phyloP scores from a whole-genome alignment of 2,797 vertebrate genomes.

The Emys orbicularis region DNA sequence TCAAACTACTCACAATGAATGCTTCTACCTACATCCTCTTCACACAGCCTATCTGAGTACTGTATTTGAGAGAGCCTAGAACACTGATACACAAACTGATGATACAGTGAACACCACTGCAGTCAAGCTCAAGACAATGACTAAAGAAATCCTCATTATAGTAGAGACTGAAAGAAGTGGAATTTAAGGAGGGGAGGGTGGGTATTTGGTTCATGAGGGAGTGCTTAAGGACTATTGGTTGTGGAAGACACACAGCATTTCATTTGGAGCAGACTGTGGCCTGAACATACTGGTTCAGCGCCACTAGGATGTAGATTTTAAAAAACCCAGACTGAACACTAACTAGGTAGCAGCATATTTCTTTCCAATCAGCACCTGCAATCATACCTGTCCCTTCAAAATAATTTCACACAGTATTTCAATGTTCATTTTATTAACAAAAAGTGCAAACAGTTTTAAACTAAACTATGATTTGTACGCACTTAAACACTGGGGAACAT shows the following conservation, averaged over 20 bases:
- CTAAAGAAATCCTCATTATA: not conserved
- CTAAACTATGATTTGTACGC: slow-evolving; percentile 69
- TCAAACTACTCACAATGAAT: not conserved
- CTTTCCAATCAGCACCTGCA: fast-evolving
- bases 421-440: slow-evolving; percentile 86
- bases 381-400: not conserved
- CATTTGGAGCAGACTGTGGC: not conserved
- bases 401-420: not conserved
- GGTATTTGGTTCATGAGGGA: not conserved
- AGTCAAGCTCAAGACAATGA: not conserved
- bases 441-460: slow-evolving; percentile 80
- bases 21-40: too few relatives aligned
- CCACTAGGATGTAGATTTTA: fast-evolving
- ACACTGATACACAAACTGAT: too few relatives aligned
- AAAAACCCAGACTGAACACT: not conserved
- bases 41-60: too few relatives aligned
- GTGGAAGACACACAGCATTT: not conserved
- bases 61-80: too few relatives aligned
- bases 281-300: not conserved
- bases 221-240: not conserved
- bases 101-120: too few relatives aligned
- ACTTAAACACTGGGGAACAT: slow-evolving; percentile 14
- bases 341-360: fast-evolving
- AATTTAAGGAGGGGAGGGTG: not conserved
- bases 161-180: not conserved